phyloP scores from a whole-genome alignment of 2,888 invertebrate species.

The Nephrotoma guestfalica region DNA sequence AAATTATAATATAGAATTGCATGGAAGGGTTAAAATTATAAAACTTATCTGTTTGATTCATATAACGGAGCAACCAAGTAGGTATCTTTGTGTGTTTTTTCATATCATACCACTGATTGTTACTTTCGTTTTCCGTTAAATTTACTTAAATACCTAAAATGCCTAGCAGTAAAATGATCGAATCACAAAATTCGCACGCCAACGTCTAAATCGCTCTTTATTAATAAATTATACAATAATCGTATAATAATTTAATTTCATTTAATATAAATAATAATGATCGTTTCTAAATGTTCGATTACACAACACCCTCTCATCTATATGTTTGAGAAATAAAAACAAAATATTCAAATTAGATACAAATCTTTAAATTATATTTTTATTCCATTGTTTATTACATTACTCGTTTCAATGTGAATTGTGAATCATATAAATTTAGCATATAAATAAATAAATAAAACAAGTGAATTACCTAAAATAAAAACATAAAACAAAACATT shows the following conservation, averaged over 20 bases:
- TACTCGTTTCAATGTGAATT: not conserved
- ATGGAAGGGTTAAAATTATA: no score
- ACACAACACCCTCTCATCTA: not conserved
- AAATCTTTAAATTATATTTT: not conserved
- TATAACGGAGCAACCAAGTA: no score
- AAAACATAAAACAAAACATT: not conserved
- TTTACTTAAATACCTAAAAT: not conserved
- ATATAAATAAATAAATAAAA: not conserved
- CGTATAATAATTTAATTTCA: not conserved
- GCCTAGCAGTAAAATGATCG: not conserved
- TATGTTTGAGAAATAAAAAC: not conserved
- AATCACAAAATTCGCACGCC: not conserved
- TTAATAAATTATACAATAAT: not conserved
- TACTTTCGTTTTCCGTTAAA: no score
- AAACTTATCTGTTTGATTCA: no score
- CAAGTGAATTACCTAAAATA: not conserved
- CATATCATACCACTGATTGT: no score
- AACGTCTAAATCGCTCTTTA: not conserved
- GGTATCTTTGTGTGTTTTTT: no score
- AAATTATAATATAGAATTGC: no score
- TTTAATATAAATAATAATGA: not conserved
- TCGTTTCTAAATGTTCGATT: not conserved
- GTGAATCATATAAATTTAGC: not conserved
- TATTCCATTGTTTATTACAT: not conserved
- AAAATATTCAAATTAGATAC: not conserved